Conservation (phyloP, 2,113 vertebrate species). For the Strigops habroptila region DNA sequence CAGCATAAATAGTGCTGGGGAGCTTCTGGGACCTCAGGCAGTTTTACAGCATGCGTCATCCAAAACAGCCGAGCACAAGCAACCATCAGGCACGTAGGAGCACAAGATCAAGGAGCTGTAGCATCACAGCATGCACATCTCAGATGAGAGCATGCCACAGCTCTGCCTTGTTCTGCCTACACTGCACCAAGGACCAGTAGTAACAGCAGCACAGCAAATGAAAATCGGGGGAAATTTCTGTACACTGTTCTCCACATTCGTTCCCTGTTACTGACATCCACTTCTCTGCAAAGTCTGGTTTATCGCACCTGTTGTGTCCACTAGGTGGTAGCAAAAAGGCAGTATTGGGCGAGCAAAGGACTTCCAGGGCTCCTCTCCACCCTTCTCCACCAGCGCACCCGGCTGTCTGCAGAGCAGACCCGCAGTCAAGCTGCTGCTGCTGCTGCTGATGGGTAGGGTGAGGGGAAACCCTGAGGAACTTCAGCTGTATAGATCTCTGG, state of each 20-base stretch:
- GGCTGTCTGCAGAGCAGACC: not conserved
- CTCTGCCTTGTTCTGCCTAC: not conserved
- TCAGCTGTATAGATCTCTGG: not conserved
- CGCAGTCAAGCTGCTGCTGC: not conserved
- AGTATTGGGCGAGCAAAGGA: not conserved
- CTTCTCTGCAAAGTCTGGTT: accelerated
- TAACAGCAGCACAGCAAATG: not conserved
- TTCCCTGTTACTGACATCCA: accelerated
- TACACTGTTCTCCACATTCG: accelerated
- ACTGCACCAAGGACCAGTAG: not conserved
- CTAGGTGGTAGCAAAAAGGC: slow-evolving; percentile 49
- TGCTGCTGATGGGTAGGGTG: not conserved
- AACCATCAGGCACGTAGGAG: not conserved
- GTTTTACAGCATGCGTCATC: not conserved
- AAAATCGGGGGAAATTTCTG: not conserved
- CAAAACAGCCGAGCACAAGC: not conserved
- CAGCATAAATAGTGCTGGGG: not conserved
- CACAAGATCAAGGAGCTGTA: not conserved
- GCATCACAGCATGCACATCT: not conserved
- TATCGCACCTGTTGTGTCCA: not conserved
- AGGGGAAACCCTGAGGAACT: not conserved
- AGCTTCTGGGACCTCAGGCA: not conserved
- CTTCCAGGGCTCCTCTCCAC: not conserved
- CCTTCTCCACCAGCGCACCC: no score
- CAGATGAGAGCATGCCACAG: not conserved